Base-by-base conservation (phyloP, 2,888 invertebrate species). In the Ormyrus thymus region DNA sequence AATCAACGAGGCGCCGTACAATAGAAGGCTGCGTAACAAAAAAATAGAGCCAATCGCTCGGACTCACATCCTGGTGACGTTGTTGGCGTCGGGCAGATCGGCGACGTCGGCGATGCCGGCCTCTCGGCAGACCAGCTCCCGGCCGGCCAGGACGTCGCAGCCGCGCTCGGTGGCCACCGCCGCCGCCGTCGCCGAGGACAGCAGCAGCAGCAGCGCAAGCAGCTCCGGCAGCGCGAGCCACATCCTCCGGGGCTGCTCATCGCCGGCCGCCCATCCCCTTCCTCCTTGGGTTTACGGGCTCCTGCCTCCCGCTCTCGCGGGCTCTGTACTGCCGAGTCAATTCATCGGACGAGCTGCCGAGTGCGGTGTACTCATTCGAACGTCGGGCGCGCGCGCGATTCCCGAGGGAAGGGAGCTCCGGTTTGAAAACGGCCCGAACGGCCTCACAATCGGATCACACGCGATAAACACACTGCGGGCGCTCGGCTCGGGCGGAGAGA, bases 21-120 rank as follows among this genome's bases (percentile, higher is more conserved):
- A 8, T n/a, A 13, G 45, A 45, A 11, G 10, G 45, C 43, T 10
- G 13, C 11, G 45, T 55, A 43, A 45, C 43, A 11, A 69, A 45
- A 68, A 43, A 11, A 43, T 6, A 53, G 10, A 43, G 48, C 13
- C 6, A 15, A 53, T 50, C 43, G 45, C 5, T 10, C 10, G 0
- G 7, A 77, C 80, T 81, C 61, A 81, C 80, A 81, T 72, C 55
- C 61, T 78, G 78, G 78, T 81, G 48, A 74, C 66, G 74, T 81
- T 76, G 56, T 7, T 13, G 48, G 29, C 11, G 3, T 46, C 13
- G 48, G 78, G 74, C 7, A 81, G 53, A 15, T 62, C 56, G 0
- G 1, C 48, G 61, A 50, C n/a, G 9, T 58, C 53, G 29, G 4
- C 53, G 61, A 78, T 58, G 0, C 75, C 74, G 58, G 64, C 58